phyloP scores from a whole-genome alignment of 2,113 vertebrate species.

The Octodon degus region DNA sequence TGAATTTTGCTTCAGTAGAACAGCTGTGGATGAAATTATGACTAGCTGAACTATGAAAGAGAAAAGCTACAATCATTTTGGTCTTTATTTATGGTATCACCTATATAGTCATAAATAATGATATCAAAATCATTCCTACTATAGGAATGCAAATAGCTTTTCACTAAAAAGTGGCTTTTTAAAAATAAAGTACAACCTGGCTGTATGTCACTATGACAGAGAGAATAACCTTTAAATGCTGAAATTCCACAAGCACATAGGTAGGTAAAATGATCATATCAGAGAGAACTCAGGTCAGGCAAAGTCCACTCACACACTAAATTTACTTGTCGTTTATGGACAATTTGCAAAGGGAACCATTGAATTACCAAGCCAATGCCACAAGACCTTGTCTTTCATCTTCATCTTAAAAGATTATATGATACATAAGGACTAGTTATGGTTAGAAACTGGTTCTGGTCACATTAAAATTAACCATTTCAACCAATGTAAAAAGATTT shows the following conservation, averaged over 20 bases:
- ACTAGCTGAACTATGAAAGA: slow-evolving; percentile 53
- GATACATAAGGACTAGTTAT: slow-evolving; percentile 47
- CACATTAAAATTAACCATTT: slow-evolving; percentile 32
- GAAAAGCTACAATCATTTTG: slow-evolving; percentile 50
- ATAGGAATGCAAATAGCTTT: slow-evolving; percentile 74
- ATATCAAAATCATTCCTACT: slow-evolving; percentile 61
- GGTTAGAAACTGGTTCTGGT: background rate
- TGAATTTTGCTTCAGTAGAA: slow-evolving; percentile 26
- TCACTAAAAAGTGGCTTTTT: slow-evolving; percentile 61
- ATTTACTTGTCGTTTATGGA: slow-evolving; percentile 74
- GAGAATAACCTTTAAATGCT: slow-evolving; percentile 62
- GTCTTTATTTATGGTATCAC: slow-evolving; percentile 57
- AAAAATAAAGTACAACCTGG: slow-evolving; percentile 54
- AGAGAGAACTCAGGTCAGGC: slow-evolving; percentile 61
- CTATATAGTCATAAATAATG: slow-evolving; percentile 71
- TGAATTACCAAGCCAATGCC: slow-evolving; percentile 26
- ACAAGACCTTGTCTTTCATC: background rate
- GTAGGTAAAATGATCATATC: slow-evolving; percentile 51
- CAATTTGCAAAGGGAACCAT: background rate
- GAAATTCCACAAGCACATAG: slow-evolving; percentile 76
- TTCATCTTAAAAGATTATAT: slow-evolving; percentile 48
- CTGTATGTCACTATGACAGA: slow-evolving; percentile 77
- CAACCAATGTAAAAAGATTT: background rate
- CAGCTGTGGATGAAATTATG: slow-evolving; percentile 52
- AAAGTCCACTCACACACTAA: slow-evolving; percentile 71